A percentile compares a stretch with the other conserved stretches of the same genome.
Evolutionary conservation across 2,888 invertebrate genomes (phyloP).

Genomic region (Junonia oenone): DNA sequence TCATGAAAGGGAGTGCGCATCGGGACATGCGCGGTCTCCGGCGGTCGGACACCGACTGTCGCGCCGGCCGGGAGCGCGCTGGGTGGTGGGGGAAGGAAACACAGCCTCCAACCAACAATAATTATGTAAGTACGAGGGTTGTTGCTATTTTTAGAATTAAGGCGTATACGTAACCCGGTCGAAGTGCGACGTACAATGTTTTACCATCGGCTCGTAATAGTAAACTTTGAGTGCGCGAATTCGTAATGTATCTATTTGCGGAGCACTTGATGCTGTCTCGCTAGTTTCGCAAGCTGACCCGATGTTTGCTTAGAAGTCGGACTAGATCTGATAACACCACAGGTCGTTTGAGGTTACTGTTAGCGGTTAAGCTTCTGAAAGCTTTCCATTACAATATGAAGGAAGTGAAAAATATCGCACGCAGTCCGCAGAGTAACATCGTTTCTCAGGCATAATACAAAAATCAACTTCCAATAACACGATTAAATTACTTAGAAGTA

Average conservation of each 20-base stretch:
- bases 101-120: constrained; percentile 69
- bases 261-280: constrained; percentile 47
- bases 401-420: too few relatives aligned
- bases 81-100: constrained; percentile 46
- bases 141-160: constrained; percentile 65
- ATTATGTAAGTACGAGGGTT: constrained; percentile 68
- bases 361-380: constrained; percentile 7
- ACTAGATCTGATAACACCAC: constrained; percentile 13
- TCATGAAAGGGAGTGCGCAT: constrained; percentile 15
- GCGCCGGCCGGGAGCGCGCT: constrained; percentile 32
- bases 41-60: constrained; percentile 49
- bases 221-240: constrained; percentile 31
- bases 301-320: constrained; percentile 27
- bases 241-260: constrained; percentile 53
- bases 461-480: background rate
- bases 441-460: background rate
- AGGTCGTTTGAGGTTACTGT: constrained; percentile 26
- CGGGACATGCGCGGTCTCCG: constrained; percentile 32
- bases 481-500: background rate
- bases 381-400: background rate
- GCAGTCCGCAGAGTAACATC: background rate
- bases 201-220: constrained; percentile 5
- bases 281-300: constrained; percentile 46
- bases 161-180: constrained; percentile 51
- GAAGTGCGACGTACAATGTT: constrained; percentile 36